A percentile compares a stretch with the other conserved stretches of the same genome.
Evolutionary conservation across 2,113 vertebrate genomes (phyloP).

Genomic region (Pelvicachromis taeniatus): DNA sequence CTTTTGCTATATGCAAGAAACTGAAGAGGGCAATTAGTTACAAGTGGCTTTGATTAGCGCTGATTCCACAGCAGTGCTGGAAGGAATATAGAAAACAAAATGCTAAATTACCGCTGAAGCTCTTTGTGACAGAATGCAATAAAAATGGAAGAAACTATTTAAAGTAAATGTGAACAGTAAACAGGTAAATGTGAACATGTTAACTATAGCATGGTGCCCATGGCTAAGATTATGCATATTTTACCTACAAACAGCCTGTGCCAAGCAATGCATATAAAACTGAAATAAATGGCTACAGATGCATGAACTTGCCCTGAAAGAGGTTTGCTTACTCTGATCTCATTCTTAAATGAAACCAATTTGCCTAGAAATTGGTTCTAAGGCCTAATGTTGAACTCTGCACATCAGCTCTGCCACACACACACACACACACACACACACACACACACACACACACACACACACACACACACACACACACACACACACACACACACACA

Average conservation of each 20-base stretch:
- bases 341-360: slow-evolving; percentile 82
- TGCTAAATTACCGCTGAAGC: slow-evolving; percentile 34
- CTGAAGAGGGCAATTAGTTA: slow-evolving; percentile 60
- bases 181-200: slow-evolving; percentile 60
- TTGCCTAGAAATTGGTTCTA: slow-evolving; percentile 84
- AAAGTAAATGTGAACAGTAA: too few species aligned
- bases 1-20: slow-evolving; percentile 33
- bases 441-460: slow-evolving; percentile 36
- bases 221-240: slow-evolving; percentile 65
- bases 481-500: too few species aligned
- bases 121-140: slow-evolving; percentile 55
- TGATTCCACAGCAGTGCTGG: slow-evolving; percentile 44
- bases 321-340: slow-evolving; percentile 80
- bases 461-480: background rate
- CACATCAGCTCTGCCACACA: slow-evolving; percentile 67
- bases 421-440: slow-evolving; percentile 28
- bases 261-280: slow-evolving; percentile 67
- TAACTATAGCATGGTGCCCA: slow-evolving; percentile 40
- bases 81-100: slow-evolving; percentile 50
- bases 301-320: slow-evolving; percentile 75
- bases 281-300: slow-evolving; percentile 72
- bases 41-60: slow-evolving; percentile 60
- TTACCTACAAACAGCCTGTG: slow-evolving; percentile 58
- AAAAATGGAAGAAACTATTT: slow-evolving; percentile 40
- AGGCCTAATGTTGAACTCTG: slow-evolving; percentile 78